These are phyloP conservation scores for Eupsittula cactorum DNA, from an alignment of 2,113 vertebrate species.

Conservation along the genomic window DNA sequence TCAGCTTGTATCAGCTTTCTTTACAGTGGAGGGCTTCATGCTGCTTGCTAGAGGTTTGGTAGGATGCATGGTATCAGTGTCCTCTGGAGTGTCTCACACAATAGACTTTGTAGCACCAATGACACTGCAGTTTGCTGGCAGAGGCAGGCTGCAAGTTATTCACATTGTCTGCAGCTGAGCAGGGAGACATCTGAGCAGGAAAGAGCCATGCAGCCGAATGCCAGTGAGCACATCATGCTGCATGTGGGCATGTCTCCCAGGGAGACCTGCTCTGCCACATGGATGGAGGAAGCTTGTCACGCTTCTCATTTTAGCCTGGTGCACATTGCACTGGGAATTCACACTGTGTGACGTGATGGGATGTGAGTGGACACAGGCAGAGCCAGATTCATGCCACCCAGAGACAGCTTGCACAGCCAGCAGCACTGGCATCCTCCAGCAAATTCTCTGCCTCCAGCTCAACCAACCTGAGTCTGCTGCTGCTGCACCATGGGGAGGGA, in stretches of 20 bases:
- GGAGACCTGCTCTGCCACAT: background rate
- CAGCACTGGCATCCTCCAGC: background rate
- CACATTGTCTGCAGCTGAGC: background rate
- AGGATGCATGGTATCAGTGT: background rate
- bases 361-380: background rate
- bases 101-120: background rate
- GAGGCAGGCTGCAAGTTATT: background rate
- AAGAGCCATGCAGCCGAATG: background rate
- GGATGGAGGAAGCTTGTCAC: background rate
- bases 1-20: background rate
- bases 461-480: background rate
- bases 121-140: background rate
- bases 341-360: background rate
- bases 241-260: background rate
- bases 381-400: fast-evolving
- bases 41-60: background rate
- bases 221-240: background rate
- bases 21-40: background rate
- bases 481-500: background rate
- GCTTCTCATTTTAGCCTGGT: background rate
- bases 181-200: background rate
- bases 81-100: background rate
- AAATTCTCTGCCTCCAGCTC: background rate
- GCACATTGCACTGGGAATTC: background rate
- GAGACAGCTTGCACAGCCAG: background rate